Percentiles rank a stretch among this genome's conserved stretches.
Conservation (phyloP, 2,888 invertebrate species). For the Hipparchia semele region DNA sequence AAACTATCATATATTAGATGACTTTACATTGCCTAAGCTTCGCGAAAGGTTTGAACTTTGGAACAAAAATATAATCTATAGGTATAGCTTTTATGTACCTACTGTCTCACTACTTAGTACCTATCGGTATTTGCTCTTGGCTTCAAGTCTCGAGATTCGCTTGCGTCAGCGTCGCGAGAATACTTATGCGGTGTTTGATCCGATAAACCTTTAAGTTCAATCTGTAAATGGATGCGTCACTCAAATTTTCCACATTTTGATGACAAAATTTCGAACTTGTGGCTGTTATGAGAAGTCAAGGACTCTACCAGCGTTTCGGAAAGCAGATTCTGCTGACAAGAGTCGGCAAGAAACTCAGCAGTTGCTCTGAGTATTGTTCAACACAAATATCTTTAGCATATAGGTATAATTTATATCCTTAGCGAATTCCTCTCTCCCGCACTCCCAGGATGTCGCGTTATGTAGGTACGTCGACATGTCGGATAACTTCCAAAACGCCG, state of each 20-base stretch:
- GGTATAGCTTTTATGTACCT: not conserved
- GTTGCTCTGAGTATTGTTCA: no score
- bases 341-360: no score
- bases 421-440: no score
- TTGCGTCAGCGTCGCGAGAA: not conserved
- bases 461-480: conserved; percentile 42
- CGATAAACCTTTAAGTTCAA: not conserved
- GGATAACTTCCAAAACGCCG: conserved; percentile 57
- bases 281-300: no score
- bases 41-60: not conserved
- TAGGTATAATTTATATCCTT: no score
- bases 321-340: no score
- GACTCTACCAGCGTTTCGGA: no score
- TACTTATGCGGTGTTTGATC: not conserved
- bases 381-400: no score
- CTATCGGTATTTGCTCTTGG: not conserved
- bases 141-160: not conserved
- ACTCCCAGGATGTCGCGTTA: no score
- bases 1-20: not conserved
- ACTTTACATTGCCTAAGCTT: not conserved
- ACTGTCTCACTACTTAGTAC: not conserved
- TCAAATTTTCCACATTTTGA: not conserved
- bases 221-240: not conserved
- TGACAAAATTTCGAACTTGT: no score
- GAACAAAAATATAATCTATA: not conserved